phyloP scores from a whole-genome alignment of 1,140 invertebrate genomes.

The Tetraneura akinire region DNA sequence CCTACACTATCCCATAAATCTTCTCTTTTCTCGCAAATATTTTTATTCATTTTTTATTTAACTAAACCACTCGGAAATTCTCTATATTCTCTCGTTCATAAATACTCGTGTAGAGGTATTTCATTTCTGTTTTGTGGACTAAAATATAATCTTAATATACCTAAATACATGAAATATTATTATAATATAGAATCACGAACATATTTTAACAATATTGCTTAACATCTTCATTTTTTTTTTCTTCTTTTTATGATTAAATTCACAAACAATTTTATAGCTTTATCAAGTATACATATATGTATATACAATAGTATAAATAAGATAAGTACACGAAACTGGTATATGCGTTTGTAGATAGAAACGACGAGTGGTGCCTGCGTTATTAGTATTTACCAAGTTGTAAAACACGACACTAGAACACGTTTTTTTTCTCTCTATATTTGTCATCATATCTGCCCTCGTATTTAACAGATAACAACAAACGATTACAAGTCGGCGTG shows the following conservation, averaged over 20 bases:
- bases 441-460: conserved; percentile 48
- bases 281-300: conserved; percentile 26
- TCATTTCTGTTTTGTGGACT: background rate
- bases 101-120: background rate
- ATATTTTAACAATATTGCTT: conserved; percentile 3
- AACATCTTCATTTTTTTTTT: background rate
- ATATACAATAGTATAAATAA: conserved; percentile 34
- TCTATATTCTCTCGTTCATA: conserved; percentile 3
- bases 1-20: conserved; percentile 43
- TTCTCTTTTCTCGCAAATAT: conserved; percentile 25
- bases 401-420: conserved; percentile 46
- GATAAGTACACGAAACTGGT: conserved; percentile 36
- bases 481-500: conserved; percentile 21
- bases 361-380: conserved; percentile 17
- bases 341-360: conserved; percentile 19
- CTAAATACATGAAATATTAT: too few relatives aligned
- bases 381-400: conserved; percentile 49
- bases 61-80: conserved; percentile 50
- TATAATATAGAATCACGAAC: conserved; percentile 5
- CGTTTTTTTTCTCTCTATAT: conserved; percentile 22
- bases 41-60: conserved; percentile 47
- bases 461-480: conserved; percentile 46
- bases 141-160: conserved; percentile 19
- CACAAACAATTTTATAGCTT: conserved; percentile 31
- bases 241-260: conserved; percentile 43